Percentiles rank a stretch among this genome's conserved stretches.
phyloP scores from a whole-genome alignment of 2,113 vertebrate species.

The Jacana jacana region DNA sequence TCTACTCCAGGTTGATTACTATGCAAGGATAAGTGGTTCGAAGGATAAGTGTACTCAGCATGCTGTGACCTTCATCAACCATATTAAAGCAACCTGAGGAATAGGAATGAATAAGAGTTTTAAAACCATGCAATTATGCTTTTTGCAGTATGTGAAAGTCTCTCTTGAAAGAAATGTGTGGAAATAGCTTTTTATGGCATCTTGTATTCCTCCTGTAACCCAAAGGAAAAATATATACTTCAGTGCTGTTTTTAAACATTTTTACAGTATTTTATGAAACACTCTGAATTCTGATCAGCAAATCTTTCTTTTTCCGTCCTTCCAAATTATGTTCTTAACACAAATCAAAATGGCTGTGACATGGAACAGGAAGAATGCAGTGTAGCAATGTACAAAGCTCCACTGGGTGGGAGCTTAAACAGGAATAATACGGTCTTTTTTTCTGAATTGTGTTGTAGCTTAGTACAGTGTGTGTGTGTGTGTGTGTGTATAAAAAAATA shows the following conservation, averaged over 20 bases:
- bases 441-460: neutral
- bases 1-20: conserved; percentile 23
- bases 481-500: neutral
- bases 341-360: neutral
- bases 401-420: neutral
- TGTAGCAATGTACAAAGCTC: neutral
- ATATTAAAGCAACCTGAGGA: neutral
- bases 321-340: neutral
- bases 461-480: neutral
- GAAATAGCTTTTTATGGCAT: neutral
- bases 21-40: conserved; percentile 10
- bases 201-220: neutral
- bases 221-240: neutral
- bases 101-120: neutral
- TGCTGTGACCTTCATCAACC: neutral
- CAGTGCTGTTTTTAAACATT: neutral
- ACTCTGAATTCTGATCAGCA: neutral
- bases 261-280: neutral
- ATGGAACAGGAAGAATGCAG: neutral
- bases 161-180: neutral
- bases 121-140: neutral
- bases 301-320: fast-evolving
- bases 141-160: neutral
- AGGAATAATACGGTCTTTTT: neutral
- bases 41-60: neutral